Evolutionary conservation across 2,797 vertebrate species (phyloP), one percentile per base, ranked within the genome.

Genomic region (Sebastiscus tertius): DNA sequence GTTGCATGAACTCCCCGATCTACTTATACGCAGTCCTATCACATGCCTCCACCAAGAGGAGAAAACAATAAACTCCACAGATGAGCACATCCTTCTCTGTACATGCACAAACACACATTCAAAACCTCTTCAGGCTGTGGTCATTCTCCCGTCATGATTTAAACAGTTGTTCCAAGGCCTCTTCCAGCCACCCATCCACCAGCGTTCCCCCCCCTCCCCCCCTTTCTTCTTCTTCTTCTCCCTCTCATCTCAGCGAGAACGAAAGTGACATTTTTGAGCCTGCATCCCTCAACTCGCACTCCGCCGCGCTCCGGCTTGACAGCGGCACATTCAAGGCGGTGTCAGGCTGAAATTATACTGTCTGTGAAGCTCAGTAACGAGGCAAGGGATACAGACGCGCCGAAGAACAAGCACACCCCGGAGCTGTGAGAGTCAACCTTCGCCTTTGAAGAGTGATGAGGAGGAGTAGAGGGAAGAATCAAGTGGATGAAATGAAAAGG

Each of bases 271-370:
- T 94, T 94, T 94, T 92, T 91, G 93, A 95, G 93, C 92, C 87
- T 66, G 88, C 87, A 90, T 95, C 93, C 89, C 92, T 89, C 83
- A 93, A 88, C 92, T 92, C 75, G 70, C 92, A 87, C 90, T 90
- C 80, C 24, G 89, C 90, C 63, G 77, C 70, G 56, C 83, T 88
- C 68, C 75, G 80, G 85, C 90, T 89, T 95, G 94, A 95, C 95
- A 95, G 94, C 84, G 80, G 77, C 89, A 92, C 90, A 90, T 95
- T 94, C 88, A 92, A 95, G 94, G 89, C 87, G 11, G 86, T 94
- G 94, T 95, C 94, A 93, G 91, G 80, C 92, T 93, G 90, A 94
- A 96, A 95, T 95, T 93, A 94, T 94, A 92, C 93, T 89, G 94
- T 95, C 93, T 94, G 88, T 93, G 93, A 94, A 94, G 93, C 94